Conservation (phyloP, 2,888 invertebrate genomes). For the Ormyrus nitidulus region DNA sequence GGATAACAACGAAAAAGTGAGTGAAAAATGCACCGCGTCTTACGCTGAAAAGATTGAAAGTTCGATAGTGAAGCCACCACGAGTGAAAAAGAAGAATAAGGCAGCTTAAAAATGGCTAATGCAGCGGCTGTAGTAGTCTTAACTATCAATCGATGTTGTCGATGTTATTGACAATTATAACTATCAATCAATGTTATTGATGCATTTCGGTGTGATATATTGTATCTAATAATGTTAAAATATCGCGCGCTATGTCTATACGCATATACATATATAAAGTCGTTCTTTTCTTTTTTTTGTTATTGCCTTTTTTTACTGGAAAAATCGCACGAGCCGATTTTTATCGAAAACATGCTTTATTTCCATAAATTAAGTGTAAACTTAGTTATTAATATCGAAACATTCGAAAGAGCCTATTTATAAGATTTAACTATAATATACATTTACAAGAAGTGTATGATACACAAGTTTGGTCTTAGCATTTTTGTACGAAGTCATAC, state of each 20-base stretch:
- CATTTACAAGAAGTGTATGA: slow-evolving; percentile 25
- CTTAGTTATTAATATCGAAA: slow-evolving; percentile 13
- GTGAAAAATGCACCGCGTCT: slow-evolving; percentile 64
- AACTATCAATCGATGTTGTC: no score
- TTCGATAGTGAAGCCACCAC: slow-evolving; percentile 72
- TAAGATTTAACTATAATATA: slow-evolving; percentile 47
- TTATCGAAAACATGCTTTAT: slow-evolving; percentile 5
- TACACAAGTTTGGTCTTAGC: slow-evolving; percentile 50
- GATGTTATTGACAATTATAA: neutral
- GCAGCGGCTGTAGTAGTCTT: no score
- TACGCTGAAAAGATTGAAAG: slow-evolving; percentile 69
- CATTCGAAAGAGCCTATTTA: slow-evolving; percentile 36
- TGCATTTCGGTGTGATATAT: slow-evolving; percentile 45
- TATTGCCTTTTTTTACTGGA: slow-evolving; percentile 31
- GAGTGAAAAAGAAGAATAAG: slow-evolving; percentile 76
- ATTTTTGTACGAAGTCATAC: slow-evolving; percentile 54
- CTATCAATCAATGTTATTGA: slow-evolving; percentile 17
- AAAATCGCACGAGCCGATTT: slow-evolving; percentile 11
- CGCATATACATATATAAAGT: neutral
- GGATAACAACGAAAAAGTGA: slow-evolving; percentile 65
- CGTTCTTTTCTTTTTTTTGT: slow-evolving; percentile 19
- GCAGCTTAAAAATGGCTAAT: no score
- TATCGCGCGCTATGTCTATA: slow-evolving; percentile 16
- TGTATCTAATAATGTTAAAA: slow-evolving; percentile 17
- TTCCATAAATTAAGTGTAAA: slow-evolving; percentile 29